Conservation (phyloP, 2,113 vertebrate genomes). For the Sphaerodactylus townsendi region DNA sequence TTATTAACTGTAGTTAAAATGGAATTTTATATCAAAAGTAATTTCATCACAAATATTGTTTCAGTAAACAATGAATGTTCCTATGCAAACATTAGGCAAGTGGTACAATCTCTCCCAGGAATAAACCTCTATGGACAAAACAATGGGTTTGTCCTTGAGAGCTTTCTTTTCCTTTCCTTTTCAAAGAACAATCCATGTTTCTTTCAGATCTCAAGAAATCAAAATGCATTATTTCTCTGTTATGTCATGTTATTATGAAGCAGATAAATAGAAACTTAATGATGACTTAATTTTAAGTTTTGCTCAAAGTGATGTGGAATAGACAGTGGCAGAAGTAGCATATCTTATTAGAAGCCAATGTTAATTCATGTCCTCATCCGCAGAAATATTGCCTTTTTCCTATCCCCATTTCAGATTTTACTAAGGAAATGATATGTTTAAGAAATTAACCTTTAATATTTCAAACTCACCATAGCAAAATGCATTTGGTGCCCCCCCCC, state of each 20-base stretch:
- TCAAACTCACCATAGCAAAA: not conserved
- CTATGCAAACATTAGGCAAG: conserved; percentile 4
- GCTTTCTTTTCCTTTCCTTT: not conserved
- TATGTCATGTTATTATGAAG: not conserved
- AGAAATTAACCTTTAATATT: conserved; percentile 10
- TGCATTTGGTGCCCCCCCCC: no score
- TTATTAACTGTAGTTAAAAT: not conserved
- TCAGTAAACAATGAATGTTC: conserved; percentile 1
- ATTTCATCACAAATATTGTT: not conserved
- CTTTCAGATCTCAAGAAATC: not conserved
- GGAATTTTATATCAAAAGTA: not conserved
- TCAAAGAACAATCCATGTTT: not conserved
- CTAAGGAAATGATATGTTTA: conserved; percentile 24
- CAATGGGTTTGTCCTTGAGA: not conserved
- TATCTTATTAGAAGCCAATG: conserved; percentile 14
- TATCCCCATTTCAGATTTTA: conserved; percentile 12
- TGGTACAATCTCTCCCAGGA: not conserved
- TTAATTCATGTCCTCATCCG: conserved; percentile 1
- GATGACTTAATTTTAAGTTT: not conserved
- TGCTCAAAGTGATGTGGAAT: conserved; percentile 27
- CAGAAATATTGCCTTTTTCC: conserved; percentile 10
- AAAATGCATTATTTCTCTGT: not conserved
- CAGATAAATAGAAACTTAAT: not conserved
- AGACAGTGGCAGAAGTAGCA: conserved; percentile 7
- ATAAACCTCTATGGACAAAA: not conserved